Conservation (phyloP, 2,888 invertebrate genomes). For the Clusia tigrina region DNA sequence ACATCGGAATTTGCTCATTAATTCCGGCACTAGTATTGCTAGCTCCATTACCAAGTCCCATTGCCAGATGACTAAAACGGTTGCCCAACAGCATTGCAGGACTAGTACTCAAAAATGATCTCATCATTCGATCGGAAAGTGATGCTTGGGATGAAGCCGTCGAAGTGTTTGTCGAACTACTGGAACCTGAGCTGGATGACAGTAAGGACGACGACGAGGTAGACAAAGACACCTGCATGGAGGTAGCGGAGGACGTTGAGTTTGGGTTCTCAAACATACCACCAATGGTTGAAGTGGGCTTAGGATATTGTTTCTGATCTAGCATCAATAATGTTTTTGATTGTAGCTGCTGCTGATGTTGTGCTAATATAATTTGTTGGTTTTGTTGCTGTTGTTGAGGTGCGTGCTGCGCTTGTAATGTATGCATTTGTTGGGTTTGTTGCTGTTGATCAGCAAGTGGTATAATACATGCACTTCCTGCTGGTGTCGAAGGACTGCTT, state of each 20-base stretch:
- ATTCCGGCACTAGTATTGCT: too few species aligned
- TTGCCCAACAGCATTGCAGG: constrained; percentile 53
- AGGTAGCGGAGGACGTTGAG: neutral
- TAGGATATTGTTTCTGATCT: constrained; percentile 16
- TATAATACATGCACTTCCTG: constrained; percentile 27
- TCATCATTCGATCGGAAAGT: constrained; percentile 45
- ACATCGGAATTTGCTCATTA: neutral
- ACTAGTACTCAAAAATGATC: constrained; percentile 42
- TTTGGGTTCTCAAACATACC: neutral
- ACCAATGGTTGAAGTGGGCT: too few species aligned
- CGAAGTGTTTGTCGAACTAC: constrained; percentile 49
- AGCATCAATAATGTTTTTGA: constrained; percentile 16
- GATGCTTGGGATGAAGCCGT: constrained; percentile 48
- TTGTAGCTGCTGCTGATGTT: constrained; percentile 29
- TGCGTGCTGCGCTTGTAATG: constrained; percentile 17
- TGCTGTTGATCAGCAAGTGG: constrained; percentile 28
- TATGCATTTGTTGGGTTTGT: constrained; percentile 14
- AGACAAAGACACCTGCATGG: constrained; percentile 6
- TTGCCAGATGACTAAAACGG: constrained; percentile 57
- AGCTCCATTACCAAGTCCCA: constrained; percentile 44
- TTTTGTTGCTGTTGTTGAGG: constrained; percentile 35
- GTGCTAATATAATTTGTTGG: constrained; percentile 37
- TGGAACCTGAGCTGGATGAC: constrained; percentile 8
- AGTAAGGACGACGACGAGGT: constrained; percentile 11
- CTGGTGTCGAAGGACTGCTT: constrained; percentile 69